Evolutionary conservation across 2,888 invertebrate genomes (phyloP), one percentile per base, ranked within the genome.

Genomic region (Melanostoma mellinum): DNA sequence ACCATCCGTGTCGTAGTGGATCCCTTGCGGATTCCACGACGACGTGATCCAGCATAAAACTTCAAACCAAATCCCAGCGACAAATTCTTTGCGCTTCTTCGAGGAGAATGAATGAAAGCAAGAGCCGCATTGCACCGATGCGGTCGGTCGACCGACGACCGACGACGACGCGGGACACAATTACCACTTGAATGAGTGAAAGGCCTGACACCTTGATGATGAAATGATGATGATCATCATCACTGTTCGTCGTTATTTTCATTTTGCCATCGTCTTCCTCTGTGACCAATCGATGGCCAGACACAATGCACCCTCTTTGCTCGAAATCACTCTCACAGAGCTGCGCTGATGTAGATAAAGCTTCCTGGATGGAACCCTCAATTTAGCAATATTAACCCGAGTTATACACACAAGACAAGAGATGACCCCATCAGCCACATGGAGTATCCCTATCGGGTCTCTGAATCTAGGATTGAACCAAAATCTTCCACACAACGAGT

Each of bases 11-110:
- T 84, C 71, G 79, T 53, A 58, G 75, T 71, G 74, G 84, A 75
- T 74, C 84, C 84, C 79, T 75, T 71, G 75, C 84, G 84, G 84
- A 84, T 84, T 84, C 84, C 74, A 74, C 74, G 74, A 84, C 78
- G 73, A 78, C 84, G 84, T 84, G 84, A 84, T 84, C 67, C 46
- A 60, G 84, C 84, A 84, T 84, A 84, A 84, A 71, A 79, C 58
- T 60, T 67, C 55, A 71, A 71, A 73, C 75, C 68, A 74, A 76
- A 71, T 71, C 74, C 44, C 48, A 75, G 65, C 84, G 78, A 79
- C 84, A 84, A 84, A 79, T 79, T 84, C 74, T 69, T 74, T 42
- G 63, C 63, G 80, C 71, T 72, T 44, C 42, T 40, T 4, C 5
- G 9, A 3, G n/a, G 38, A 8, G 61, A 36, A 3, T 46, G 61